A percentile compares a stretch with the other conserved stretches of the same genome.
Evolutionary conservation across 2,888 invertebrate genomes (phyloP).

Genomic region (Amiota mariae): DNA sequence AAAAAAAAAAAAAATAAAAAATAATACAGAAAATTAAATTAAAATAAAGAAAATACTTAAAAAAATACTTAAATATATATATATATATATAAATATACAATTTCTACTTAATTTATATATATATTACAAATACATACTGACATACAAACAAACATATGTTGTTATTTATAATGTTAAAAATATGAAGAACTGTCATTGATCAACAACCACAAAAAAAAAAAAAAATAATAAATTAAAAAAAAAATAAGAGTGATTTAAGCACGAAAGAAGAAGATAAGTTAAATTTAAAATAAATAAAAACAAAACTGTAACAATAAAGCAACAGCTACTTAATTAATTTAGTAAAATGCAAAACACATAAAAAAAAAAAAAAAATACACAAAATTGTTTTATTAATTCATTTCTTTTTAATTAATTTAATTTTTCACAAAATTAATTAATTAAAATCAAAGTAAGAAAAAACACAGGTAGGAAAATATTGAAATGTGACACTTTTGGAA

Average conservation of each 20-base stretch:
- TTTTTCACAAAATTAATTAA: neutral
- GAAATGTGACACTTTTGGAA: too few relatives aligned
- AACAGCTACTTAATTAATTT: constrained; percentile 65
- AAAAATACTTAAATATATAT: constrained; percentile 33
- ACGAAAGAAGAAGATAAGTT: constrained; percentile 33
- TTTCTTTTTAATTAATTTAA: constrained; percentile 11
- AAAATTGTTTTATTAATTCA: constrained; percentile 30
- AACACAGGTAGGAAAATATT: neutral
- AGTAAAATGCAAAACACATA: constrained; percentile 57
- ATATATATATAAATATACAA: constrained; percentile 42
- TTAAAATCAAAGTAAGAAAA: neutral
- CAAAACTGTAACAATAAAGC: constrained; percentile 56
- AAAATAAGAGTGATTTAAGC: constrained; percentile 4
- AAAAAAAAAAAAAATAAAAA: neutral
- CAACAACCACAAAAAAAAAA: constrained; percentile 8
- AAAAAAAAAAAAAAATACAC: constrained; percentile 41
- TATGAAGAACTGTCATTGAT: constrained; percentile 12
- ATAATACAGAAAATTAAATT: constrained; percentile 35
- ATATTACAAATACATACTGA: constrained; percentile 19
- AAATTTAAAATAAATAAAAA: constrained; percentile 40
- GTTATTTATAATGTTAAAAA: constrained; percentile 1
- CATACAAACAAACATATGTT: constrained; percentile 13
- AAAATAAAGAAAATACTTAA: constrained; percentile 39
- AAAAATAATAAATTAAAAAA: constrained; percentile 16
- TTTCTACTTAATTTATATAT: constrained; percentile 19